Evolutionary conservation across 2,797 vertebrate species (phyloP).

Genomic region (Gymnocypris eckloni): DNA sequence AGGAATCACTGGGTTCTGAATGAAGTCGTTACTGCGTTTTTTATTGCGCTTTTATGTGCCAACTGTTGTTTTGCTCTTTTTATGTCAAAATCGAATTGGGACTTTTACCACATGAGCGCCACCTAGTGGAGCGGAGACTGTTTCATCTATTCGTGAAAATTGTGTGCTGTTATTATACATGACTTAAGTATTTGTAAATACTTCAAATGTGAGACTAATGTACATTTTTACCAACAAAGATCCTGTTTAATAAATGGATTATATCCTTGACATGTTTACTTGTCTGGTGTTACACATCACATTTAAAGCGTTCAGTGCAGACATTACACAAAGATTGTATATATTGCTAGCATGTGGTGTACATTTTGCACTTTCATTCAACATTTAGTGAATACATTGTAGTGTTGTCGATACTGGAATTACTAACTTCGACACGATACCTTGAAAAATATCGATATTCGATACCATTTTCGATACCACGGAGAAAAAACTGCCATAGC

Average conservation of each 20-base stretch:
- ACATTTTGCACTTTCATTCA: neutral
- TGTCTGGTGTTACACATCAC: slow-evolving; percentile 1
- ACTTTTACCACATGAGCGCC: slow-evolving; percentile 26
- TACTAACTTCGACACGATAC: too few species aligned
- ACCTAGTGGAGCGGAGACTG: slow-evolving; percentile 34
- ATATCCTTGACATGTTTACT: slow-evolving; percentile 14
- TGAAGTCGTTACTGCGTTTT: slow-evolving; percentile 65
- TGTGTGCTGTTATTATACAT: slow-evolving; percentile 36
- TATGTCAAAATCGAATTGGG: slow-evolving; percentile 37
- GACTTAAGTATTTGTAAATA: slow-evolving; percentile 75
- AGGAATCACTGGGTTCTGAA: slow-evolving; percentile 51
- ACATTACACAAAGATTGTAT: slow-evolving; percentile 5
- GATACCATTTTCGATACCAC: too few species aligned
- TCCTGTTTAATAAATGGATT: slow-evolving; percentile 59
- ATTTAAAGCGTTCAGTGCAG: neutral
- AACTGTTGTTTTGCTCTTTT: slow-evolving; percentile 25
- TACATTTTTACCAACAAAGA: slow-evolving; percentile 58
- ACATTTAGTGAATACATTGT: neutral
- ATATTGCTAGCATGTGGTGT: neutral
- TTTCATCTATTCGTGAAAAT: slow-evolving; percentile 11
- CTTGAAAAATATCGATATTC: too few species aligned
- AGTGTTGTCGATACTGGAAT: too few species aligned
- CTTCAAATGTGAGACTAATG: slow-evolving; percentile 72
- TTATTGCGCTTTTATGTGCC: slow-evolving; percentile 44
- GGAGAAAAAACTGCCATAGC: too few species aligned